Base-by-base conservation (phyloP, 35 echinoderm and acorn worm genomes). In the Apostichopus parvimensis region DNA sequence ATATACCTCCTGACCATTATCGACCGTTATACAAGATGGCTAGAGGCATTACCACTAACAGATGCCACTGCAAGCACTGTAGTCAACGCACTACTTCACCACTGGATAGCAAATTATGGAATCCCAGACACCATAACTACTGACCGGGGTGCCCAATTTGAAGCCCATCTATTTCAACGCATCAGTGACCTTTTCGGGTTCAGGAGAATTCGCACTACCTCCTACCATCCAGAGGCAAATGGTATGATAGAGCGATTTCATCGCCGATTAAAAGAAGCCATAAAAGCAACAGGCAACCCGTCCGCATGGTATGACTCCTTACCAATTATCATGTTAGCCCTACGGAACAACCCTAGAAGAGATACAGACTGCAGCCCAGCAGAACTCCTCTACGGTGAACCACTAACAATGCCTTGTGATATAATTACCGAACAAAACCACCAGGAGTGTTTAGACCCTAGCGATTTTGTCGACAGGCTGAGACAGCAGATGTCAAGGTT, bases 211-310 rank as follows among this genome's bases (percentile, higher is more conserved):
- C 9, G 91, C 6, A 92, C 79, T 54, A 84, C 78, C n/a, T 80
- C 79, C 8, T 85, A 92, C 79, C 91, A 92, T 64, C 91, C 91
- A 6, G 25, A 54, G 13, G 45, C 77, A 6, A 94, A 94, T 20
- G 77, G 93, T 6, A 14, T 94, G 12, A 87, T 94, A 7, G 93
- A 94, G 73, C 93, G 93, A 9, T 83, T 91, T n/a, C 93, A 94
- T 80, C 87, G 88, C 9, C 93, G 91, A 2, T 57, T 84, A 13
- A 94, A 94, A 70, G 87, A 25, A 6, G 20, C 93, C 12, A 56
- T 94, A 4, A 94, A 85, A 53, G 22, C 88, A 10, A 56, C 82
- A 54, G 65, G 14, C 1, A 26, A 68, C 24, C 90, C 77, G 21
- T 20, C 54, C 21, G 6, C 54, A 52, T 94, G 88, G 87, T 83